Percentiles rank a stretch among this genome's conserved stretches.
These are phyloP conservation scores for Enteromius unitaeniatus DNA, from an alignment of 2,797 vertebrate genomes.

Conservation along the genomic window DNA sequence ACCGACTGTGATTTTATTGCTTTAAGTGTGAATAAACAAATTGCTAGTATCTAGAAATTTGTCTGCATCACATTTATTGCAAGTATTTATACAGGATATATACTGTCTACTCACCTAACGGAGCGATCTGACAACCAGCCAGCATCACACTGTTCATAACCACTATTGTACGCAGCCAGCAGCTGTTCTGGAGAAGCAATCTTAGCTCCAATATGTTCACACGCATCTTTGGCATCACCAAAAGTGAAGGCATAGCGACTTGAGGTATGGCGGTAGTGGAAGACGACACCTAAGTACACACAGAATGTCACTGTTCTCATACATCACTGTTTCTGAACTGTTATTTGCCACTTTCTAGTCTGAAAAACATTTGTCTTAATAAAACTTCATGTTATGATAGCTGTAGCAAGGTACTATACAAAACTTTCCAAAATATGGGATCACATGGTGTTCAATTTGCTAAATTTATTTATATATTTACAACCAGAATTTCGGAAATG, in stretches of 20 bases:
- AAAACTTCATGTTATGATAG: neutral
- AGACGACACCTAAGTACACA: conserved; percentile 87
- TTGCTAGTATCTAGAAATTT: neutral
- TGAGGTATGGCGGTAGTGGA: conserved; percentile 89
- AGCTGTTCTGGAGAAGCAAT: conserved; percentile 92
- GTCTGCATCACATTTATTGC: neutral
- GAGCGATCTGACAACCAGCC: conserved; percentile 95
- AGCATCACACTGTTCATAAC: conserved; percentile 93
- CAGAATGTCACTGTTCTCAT: conserved; percentile 5
- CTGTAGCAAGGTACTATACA: too few relatives aligned
- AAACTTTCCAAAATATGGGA: too few relatives aligned
- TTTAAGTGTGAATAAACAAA: neutral
- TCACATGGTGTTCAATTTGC: too few relatives aligned
- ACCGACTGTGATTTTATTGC: neutral
- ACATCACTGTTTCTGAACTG: neutral
- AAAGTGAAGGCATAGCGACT: conserved; percentile 90
- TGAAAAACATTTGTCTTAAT: neutral
- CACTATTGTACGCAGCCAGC: conserved; percentile 86
- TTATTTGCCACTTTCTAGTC: neutral
- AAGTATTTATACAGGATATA: neutral
- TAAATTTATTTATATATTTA: too few relatives aligned
- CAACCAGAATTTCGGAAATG: too few relatives aligned
- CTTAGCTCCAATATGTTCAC: conserved; percentile 83
- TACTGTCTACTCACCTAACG: conserved; percentile 81
- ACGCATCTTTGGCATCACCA: conserved; percentile 81